Evolutionary conservation across 2,113 vertebrate genomes (phyloP).

Genomic region (Burhinus oedicnemus): DNA sequence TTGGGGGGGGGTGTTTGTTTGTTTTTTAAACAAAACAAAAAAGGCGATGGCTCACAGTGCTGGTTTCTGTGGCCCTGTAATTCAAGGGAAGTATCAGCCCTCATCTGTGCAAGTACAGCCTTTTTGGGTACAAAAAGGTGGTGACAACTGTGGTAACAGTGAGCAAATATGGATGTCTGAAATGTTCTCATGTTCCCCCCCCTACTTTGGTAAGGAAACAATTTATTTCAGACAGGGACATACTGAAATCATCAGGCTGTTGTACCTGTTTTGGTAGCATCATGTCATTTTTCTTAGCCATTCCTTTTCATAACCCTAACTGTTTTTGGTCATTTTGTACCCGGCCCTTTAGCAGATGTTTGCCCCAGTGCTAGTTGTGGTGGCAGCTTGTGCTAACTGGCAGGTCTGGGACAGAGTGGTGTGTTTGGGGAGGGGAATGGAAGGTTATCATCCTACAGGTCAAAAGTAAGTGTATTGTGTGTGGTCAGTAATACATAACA

Average conservation of each 20-base stretch:
- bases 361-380: neutral
- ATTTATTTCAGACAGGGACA: neutral
- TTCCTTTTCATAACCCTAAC: neutral
- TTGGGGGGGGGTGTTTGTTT: too few species aligned
- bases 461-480: neutral
- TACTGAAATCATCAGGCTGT: neutral
- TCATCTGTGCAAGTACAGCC: neutral
- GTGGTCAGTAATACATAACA: neutral
- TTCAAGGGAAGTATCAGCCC: neutral
- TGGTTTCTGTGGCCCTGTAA: neutral
- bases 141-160: neutral
- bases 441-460: neutral
- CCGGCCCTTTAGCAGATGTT: neutral
- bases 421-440: neutral
- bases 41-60: neutral
- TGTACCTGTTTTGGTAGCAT: neutral
- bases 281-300: neutral
- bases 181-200: neutral
- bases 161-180: neutral
- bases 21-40: neutral
- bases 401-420: neutral
- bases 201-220: neutral
- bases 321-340: neutral
- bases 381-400: neutral
- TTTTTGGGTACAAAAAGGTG: neutral